These are phyloP conservation scores for Podarcis raffonei DNA, from an alignment of 2,113 vertebrate species.

Conservation along the genomic window DNA sequence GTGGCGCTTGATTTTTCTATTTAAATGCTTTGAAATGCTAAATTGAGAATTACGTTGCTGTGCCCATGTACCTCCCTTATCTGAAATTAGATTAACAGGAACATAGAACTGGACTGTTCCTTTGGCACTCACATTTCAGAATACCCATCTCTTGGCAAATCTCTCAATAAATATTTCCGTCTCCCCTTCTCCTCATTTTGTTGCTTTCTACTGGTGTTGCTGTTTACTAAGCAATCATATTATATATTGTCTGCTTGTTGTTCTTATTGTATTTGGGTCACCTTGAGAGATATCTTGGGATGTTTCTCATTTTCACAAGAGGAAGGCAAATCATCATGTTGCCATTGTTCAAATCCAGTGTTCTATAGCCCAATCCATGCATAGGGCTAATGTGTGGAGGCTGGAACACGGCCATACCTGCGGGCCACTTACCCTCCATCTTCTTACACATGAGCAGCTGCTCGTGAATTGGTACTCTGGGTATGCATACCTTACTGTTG, in stretches of 20 bases:
- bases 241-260: background rate
- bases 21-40: background rate
- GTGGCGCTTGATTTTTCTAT: background rate
- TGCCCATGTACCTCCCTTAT: background rate
- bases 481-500: background rate
- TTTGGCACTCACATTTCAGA: background rate
- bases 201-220: background rate
- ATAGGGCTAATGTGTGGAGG: background rate
- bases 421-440: background rate
- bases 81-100: background rate
- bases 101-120: background rate
- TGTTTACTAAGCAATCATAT: background rate
- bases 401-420: background rate
- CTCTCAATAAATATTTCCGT: background rate
- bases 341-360: background rate
- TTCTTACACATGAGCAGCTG: background rate
- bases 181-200: background rate
- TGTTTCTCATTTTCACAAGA: background rate
- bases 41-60: background rate
- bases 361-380: background rate
- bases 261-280: background rate
- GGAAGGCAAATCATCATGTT: background rate
- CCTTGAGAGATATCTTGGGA: background rate
- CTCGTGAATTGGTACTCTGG: background rate
- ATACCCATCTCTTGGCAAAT: background rate